Evolutionary conservation across 2,113 vertebrate species (phyloP).

Genomic region (Etheostoma cragini): DNA sequence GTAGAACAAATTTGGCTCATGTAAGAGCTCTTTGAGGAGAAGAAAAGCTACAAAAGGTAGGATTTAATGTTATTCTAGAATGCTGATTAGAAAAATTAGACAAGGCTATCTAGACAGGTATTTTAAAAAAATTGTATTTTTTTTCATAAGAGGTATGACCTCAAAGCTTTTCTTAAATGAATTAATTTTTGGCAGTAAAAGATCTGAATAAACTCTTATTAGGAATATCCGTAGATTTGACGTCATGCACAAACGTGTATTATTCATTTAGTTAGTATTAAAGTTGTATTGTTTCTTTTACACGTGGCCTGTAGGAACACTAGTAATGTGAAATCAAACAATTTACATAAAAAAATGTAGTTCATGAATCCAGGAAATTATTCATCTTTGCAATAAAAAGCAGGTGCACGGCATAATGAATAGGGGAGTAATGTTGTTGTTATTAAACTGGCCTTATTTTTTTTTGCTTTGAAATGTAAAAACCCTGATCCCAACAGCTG

Average conservation of each 20-base stretch:
- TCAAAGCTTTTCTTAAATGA: constrained; percentile 11
- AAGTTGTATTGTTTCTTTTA: not conserved
- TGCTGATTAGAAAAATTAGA: constrained; percentile 12
- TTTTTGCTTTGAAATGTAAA: not conserved
- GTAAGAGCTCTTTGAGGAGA: not conserved
- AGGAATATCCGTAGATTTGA: not conserved
- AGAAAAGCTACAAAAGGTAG: constrained; percentile 5
- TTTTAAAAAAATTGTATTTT: not conserved
- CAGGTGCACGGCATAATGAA: constrained; percentile 1
- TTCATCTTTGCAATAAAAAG: constrained; percentile 23
- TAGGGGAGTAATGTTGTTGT: not conserved
- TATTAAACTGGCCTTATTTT: not conserved
- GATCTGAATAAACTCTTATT: not conserved
- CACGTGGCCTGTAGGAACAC: not conserved
- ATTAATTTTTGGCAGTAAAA: not conserved
- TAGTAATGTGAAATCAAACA: not conserved
- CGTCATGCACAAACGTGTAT: not conserved
- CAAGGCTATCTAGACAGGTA: not conserved
- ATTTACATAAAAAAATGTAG: not conserved
- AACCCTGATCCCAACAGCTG: not conserved
- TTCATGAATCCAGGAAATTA: constrained; percentile 19
- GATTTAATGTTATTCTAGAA: not conserved
- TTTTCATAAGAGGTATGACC: not conserved
- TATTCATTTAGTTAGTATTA: not conserved
- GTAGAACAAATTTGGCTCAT: constrained; percentile 1